Evolutionary conservation across 2,113 vertebrate genomes (phyloP), one percentile per base, ranked within the genome.

Genomic region (Calidris pugnax): DNA sequence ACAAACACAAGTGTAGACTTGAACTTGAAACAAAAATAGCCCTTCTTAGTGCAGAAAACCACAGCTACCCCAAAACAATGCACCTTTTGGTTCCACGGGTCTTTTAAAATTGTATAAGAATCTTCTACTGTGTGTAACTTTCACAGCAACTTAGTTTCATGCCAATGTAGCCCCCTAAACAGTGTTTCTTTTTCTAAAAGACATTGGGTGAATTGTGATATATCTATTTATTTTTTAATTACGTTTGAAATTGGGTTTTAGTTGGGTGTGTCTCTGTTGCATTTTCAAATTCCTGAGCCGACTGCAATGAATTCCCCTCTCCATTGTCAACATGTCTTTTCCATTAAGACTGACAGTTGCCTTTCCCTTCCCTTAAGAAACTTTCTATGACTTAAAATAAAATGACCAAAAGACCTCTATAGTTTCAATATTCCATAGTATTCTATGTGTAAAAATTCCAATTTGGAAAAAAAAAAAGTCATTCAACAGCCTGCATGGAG

Each of bases 261-360:
- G 13, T 43, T 81, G 84, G 94, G 90, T 69, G 88, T 94, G 77
- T 76, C 62, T 0, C n/a, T 57, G 37, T 93, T 91, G 72, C 15
- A 51, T 89, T 92, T 89, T 82, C 21, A 66, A 82, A 91, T 89
- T 95, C 77, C 81, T 66, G 84, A 91, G 62, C 84, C 78, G 62
- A 37, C 88, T 93, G 90, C 14, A 12, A 20, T 72, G 57, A 97
- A 91, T 89, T 95, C 43, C 23, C 5, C 12, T 90, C 27, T 90
- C 62, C 84, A 39, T 84, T 89, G 87, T 87, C 86, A 90, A 14
- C 50, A n/a, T 75, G 83, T 68, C 86, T 93, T 95, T 93, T 86
- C 89, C 76, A 76, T 94, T 59, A 66, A 32, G 50, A 39, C 41
- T 71, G 62, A 32, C 64, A 91, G 17, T 63, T 92, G 62, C 57